Base-by-base conservation (phyloP, 2,888 invertebrate species). In the Mythimna albipuncta region DNA sequence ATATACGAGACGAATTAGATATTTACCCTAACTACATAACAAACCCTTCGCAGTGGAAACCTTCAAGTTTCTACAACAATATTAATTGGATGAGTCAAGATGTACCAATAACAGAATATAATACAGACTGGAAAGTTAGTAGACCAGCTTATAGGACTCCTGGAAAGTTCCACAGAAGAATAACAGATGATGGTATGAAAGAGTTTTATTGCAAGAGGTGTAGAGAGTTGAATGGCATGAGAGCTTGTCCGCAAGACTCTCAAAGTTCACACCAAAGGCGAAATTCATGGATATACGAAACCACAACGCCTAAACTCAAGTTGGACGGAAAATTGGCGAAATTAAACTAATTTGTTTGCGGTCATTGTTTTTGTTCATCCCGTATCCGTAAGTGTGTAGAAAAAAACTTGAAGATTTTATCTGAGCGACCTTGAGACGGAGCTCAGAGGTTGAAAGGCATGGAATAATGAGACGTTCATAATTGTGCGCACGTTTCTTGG, bases 241-340 rank as follows among this genome's bases (percentile, higher is more conserved):
- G 74, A 77, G 90, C 89, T 3, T 93, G 94, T 77, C 79, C 79
- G 0, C 92, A 91, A 79, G 84, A 87, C 66, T 86, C 81, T 3
- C 92, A 92, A 80, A 83, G 86, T 64, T 87, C 79, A 2, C 91
- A 91, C 78, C 86, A 88, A 75, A 89, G 90, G 71, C 89, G 89
- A 32, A 90, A 88, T 79, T 79, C 90, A 41, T 92, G 93, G 93
- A 62, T 89, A 38, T 85, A 89, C 54, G 91, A 93, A 84, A 93
- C 91, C 21, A 94, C 96, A 13, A 95, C 96, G 57, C 89, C 91
- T 7, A 96, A 93, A 88, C 86, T 95, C 59, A 96, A 94, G 88
- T 88, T 96, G 73, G 96, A 96, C 68, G 96, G 96, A 19, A 96
- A 96, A 94, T 91, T 96, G 91, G 94, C 92, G 86, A 96, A 95